Evolutionary conservation across 2,888 invertebrate genomes (phyloP), one percentile per base, ranked within the genome.

Genomic region (Seira musarum): DNA sequence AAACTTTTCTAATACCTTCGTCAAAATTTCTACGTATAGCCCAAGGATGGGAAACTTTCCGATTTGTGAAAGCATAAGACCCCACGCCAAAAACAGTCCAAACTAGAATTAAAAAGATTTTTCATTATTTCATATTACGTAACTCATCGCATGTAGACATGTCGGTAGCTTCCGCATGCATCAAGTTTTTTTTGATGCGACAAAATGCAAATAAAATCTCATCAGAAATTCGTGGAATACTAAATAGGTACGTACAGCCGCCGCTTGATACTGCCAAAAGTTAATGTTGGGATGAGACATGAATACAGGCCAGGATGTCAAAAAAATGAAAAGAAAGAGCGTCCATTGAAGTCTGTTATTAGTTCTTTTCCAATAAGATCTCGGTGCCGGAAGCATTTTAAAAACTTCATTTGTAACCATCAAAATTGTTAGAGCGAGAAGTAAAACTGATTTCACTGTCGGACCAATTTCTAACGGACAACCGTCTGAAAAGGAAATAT

Each of bases 191-290:
- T 13, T 25, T 10, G 13, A 25, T 8, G 15, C 13, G 10, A 17
- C 13, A 21, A 15, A 8, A 66, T n/a, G 66, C 15, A 19, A 15
- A 15, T 10, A 25, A 13, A 21, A 66, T 35, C 40, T 67, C n/a
- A 15, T 49, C 60, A 57, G 17, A 72, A 30, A 65, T n/a, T n/a
- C n/a, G n/a, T n/a, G n/a, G n/a, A n/a, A n/a, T n/a, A n/a, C n/a
- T n/a, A n/a, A n/a, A n/a, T n/a, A n/a, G n/a, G n/a, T 72, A 76
- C 40, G 73, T 79, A 84, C 84, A 10, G 85, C 85, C 15, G 85
- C 84, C 5, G 84, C 84, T 35, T 86, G 85, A 70, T 86, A 86
- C 76, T 86, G 85, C 86, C 86, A 85, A 73, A 86, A 86, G 64
- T 81, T 83, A 19, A 86, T 86, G 25, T 85, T 85, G 1, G 84